A percentile compares a stretch with the other conserved stretches of the same genome.
phyloP scores from a whole-genome alignment of 2,888 invertebrate species.

The Cremastinae sp. region DNA sequence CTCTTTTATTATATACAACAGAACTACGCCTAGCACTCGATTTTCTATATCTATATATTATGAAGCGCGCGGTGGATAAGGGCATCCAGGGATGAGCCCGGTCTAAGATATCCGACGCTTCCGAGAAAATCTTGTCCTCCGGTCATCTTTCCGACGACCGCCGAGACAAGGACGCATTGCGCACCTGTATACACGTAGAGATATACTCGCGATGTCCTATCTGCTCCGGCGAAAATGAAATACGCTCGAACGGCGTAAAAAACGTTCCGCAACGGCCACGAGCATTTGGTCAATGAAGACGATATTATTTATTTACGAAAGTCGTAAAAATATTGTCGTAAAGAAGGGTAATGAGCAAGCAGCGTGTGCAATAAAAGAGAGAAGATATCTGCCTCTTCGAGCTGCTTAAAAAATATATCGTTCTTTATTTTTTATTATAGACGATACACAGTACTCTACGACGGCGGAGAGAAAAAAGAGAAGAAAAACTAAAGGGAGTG shows the following conservation, averaged over 20 bases:
- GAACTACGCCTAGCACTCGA: not conserved
- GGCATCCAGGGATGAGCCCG: constrained; percentile 45
- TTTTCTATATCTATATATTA: constrained; percentile 20
- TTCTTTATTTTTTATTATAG: constrained; percentile 51
- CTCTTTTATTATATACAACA: constrained; percentile 37
- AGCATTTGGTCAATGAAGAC: no score
- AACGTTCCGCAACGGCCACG: no score
- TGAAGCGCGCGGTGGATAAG: no score
- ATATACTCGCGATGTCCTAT: no score
- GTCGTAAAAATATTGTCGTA: no score
- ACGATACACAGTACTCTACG: constrained; percentile 37
- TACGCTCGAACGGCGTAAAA: no score
- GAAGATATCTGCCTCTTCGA: no score
- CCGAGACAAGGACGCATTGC: not conserved
- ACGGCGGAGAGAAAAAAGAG: constrained; percentile 3
- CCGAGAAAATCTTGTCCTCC: constrained; percentile 51
- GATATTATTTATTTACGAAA: no score
- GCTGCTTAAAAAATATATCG: not conserved
- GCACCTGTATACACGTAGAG: not conserved
- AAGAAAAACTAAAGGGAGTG: constrained; percentile 23
- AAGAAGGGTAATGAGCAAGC: no score
- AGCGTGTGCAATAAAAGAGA: no score
- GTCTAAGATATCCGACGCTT: constrained; percentile 53
- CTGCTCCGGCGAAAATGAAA: no score
- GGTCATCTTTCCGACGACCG: constrained; percentile 34